Percentiles rank a stretch among this genome's conserved stretches.
These are phyloP conservation scores for Gallinago undulata DNA, from an alignment of 2,113 vertebrate genomes.

Conservation along the genomic window DNA sequence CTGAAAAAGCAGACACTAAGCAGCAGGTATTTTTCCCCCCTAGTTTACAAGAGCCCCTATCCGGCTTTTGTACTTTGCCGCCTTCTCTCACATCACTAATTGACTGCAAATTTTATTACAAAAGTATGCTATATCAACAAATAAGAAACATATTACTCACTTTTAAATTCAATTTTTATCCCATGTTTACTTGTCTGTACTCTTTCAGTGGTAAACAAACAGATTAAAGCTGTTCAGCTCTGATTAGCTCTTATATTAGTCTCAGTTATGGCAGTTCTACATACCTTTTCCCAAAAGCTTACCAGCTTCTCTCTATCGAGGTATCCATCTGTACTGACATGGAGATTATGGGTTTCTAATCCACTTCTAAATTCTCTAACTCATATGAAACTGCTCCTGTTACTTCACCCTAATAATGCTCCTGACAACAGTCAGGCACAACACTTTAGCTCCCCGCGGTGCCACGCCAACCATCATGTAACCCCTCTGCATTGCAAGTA, in stretches of 20 bases:
- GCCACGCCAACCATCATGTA: fast-evolving
- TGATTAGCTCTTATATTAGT: neutral
- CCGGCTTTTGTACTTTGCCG: no score
- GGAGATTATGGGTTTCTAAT: slow-evolving; percentile 12
- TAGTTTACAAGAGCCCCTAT: no score
- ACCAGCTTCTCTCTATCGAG: neutral
- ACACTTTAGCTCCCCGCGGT: neutral
- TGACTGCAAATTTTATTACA: neutral
- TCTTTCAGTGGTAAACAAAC: neutral
- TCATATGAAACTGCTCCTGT: neutral
- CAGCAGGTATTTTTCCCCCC: neutral
- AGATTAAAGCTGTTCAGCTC: slow-evolving; percentile 17
- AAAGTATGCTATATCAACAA: neutral
- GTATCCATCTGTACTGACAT: neutral
- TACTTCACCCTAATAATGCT: neutral
- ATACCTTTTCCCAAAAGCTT: neutral
- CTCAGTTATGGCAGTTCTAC: neutral
- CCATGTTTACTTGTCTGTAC: neutral
- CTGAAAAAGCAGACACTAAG: neutral
- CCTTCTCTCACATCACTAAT: neutral
- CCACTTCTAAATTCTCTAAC: neutral
- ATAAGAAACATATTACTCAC: neutral
- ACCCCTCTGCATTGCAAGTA: neutral
- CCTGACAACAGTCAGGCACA: neutral
- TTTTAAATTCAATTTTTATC: neutral